Percentiles rank a stretch among this genome's conserved stretches.
Conservation (phyloP, 2,797 vertebrate species). For the Buphagus erythrorhynchus region DNA sequence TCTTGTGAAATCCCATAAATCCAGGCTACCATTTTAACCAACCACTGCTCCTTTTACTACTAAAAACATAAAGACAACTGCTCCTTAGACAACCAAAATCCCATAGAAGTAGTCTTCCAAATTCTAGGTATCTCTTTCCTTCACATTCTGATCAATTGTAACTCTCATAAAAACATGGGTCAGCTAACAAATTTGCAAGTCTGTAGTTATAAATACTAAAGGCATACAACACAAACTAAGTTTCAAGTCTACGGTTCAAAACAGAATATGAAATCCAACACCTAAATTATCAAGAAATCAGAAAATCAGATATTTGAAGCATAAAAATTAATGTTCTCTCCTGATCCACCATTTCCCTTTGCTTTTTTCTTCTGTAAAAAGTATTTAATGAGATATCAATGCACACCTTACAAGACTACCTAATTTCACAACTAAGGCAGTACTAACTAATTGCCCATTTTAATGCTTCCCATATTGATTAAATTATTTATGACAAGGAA, state of each 20-base stretch:
- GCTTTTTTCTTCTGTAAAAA: not conserved
- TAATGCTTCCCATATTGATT: not conserved
- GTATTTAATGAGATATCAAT: not conserved
- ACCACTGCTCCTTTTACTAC: not conserved
- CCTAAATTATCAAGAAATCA: not conserved
- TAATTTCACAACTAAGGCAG: not conserved
- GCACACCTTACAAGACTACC: not conserved
- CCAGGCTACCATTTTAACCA: not conserved
- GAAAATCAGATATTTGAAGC: not conserved
- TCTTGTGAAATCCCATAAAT: not conserved
- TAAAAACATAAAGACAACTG: not conserved
- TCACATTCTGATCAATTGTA: not conserved
- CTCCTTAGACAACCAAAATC: not conserved
- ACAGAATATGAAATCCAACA: not conserved
- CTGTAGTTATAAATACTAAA: not conserved
- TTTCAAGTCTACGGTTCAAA: not conserved
- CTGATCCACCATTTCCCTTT: not conserved
- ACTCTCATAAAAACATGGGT: not conserved
- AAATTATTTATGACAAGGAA: not conserved
- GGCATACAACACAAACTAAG: not conserved
- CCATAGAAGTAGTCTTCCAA: not conserved
- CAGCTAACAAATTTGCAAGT: not conserved
- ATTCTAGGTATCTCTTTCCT: not conserved
- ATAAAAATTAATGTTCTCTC: not conserved
- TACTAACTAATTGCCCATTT: not conserved